Conservation (phyloP, 2,113 vertebrate species). For the Nannobrachium achirus region DNA sequence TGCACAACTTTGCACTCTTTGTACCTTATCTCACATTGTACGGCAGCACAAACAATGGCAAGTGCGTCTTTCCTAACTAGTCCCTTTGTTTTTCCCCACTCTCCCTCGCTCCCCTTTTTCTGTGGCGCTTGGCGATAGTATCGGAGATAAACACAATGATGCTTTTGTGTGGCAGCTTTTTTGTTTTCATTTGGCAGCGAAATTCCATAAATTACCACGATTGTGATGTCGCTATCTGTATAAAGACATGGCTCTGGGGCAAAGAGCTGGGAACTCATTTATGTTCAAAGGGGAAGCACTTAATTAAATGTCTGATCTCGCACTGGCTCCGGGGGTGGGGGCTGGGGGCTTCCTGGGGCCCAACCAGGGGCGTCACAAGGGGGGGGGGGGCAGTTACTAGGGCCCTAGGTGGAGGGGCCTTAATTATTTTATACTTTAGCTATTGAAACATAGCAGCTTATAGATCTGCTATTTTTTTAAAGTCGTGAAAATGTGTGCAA, state of each 20-base stretch:
- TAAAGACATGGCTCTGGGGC: constrained; percentile 34
- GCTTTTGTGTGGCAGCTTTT: constrained; percentile 44
- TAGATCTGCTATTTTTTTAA: too few species aligned
- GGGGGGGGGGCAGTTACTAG: too few species aligned
- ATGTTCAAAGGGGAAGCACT: constrained; percentile 39
- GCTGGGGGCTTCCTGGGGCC: constrained; percentile 2
- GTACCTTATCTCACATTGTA: constrained; percentile 20
- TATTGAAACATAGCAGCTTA: too few species aligned
- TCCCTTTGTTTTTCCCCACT: constrained; percentile 42
- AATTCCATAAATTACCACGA: constrained; percentile 27
- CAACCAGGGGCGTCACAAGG: too few species aligned
- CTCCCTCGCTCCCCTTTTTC: constrained; percentile 3
- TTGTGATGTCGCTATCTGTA: constrained; percentile 39
- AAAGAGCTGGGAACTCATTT: constrained; percentile 21
- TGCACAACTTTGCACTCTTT: constrained; percentile 6
- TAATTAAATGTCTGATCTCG: constrained; percentile 56
- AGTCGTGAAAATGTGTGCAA: too few species aligned
- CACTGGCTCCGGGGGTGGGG: constrained; percentile 12
- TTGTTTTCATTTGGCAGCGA: constrained; percentile 47
- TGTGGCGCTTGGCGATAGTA: constrained; percentile 21
- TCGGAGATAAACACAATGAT: constrained; percentile 47
- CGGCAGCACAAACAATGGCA: not conserved
- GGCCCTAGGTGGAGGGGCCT: too few species aligned
- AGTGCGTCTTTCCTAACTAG: constrained; percentile 30
- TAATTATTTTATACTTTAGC: too few species aligned